phyloP scores from a whole-genome alignment of 2,797 vertebrate species.

The Sebastes umbrosus region DNA sequence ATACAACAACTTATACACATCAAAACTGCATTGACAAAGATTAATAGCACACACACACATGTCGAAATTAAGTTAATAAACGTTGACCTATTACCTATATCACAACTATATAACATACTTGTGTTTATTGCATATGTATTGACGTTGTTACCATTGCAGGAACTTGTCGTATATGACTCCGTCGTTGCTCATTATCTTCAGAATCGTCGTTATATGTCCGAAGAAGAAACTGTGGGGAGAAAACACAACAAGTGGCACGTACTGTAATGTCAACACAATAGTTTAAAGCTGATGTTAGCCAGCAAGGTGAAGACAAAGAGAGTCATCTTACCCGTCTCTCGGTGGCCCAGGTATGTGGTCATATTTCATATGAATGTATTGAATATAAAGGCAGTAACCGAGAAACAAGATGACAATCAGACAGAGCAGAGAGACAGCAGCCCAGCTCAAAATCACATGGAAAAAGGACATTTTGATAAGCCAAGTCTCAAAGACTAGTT shows the following conservation, averaged over 20 bases:
- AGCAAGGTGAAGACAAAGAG: not conserved
- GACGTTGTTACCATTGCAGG: conserved; percentile 65
- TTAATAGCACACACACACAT: too few species aligned
- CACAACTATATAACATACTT: too few species aligned
- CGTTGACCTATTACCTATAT: too few species aligned
- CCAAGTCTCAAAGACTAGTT: too few species aligned
- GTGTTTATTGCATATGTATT: too few species aligned
- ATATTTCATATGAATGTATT: conserved; percentile 83
- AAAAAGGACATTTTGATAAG: conserved; percentile 39
- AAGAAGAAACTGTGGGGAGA: conserved; percentile 65
- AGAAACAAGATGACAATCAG: conserved; percentile 63
- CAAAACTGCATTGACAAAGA: too few species aligned
- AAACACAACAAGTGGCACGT: not conserved
- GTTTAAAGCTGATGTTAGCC: not conserved
- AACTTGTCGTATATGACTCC: conserved; percentile 36
- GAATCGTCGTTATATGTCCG: conserved; percentile 47
- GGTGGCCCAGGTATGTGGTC: conserved; percentile 91
- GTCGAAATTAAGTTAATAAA: too few species aligned
- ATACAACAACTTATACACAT: too few species aligned
- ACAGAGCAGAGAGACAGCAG: conserved; percentile 15
- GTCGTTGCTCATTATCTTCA: not conserved
- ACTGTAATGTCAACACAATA: not conserved
- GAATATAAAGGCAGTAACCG: conserved; percentile 83
- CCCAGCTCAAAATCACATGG: not conserved
- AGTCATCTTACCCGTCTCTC: conserved; percentile 81